A percentile compares a stretch with the other conserved stretches of the same genome.
These are phyloP conservation scores for Plectus sambesii DNA, from an alignment of 1,140 invertebrate species.

Conservation along the genomic window DNA sequence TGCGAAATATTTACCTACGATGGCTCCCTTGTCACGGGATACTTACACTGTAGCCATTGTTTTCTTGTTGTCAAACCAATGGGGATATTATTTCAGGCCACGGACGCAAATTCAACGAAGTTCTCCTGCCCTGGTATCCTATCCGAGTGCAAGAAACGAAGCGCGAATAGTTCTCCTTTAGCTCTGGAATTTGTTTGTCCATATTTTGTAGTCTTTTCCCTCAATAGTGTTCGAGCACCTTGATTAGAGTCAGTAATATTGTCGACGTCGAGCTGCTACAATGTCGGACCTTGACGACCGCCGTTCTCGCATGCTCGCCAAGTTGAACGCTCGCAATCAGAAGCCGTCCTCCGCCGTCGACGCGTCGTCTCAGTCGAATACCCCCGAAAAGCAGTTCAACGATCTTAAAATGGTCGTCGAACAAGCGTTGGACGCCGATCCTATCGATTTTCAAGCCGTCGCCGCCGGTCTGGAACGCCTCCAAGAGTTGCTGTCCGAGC, in stretches of 20 bases:
- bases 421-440: too few relatives aligned
- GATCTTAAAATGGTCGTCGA: too few relatives aligned
- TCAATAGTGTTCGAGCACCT: background rate
- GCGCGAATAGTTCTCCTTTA: conserved; percentile 49
- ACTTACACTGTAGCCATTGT: too few relatives aligned
- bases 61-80: too few relatives aligned
- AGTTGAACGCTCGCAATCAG: conserved; percentile 30
- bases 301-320: too few relatives aligned
- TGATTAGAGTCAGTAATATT: too few relatives aligned
- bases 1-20: background rate
- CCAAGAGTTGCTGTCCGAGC: too few relatives aligned
- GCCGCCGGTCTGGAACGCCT: too few relatives aligned
- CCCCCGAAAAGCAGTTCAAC: too few relatives aligned
- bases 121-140: conserved; percentile 40
- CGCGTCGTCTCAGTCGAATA: background rate
- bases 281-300: too few relatives aligned
- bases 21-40: background rate
- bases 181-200: conserved; percentile 15
- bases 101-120: conserved; percentile 32
- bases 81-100: conserved; percentile 33
- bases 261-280: too few relatives aligned
- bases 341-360: conserved; percentile 33
- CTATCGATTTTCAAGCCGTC: too few relatives aligned
- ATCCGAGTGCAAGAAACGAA: conserved; percentile 49
- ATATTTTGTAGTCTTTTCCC: conserved; percentile 8